Evolutionary conservation across 2,888 invertebrate species (phyloP).

Genomic region (Ectropis crepuscularia): DNA sequence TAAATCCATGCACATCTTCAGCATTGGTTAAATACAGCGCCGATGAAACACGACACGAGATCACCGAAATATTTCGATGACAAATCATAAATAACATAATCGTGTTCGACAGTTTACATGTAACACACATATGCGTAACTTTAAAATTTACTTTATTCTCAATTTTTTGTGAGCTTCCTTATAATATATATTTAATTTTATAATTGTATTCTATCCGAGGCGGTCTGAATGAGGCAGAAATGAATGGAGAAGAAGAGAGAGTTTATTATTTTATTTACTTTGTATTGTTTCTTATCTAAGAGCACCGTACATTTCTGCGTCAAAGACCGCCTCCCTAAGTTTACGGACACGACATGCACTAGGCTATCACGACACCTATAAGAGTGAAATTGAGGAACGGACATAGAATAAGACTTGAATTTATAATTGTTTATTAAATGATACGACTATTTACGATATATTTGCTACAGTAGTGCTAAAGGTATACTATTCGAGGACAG

Average conservation of each 20-base stretch:
- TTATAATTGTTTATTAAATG: conserved; percentile 66
- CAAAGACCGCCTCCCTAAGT: conserved; percentile 49
- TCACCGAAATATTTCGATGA: conserved; percentile 47
- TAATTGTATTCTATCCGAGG: conserved; percentile 53
- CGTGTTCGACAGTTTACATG: conserved; percentile 58
- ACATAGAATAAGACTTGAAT: conserved; percentile 78
- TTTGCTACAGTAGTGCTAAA: conserved; percentile 64
- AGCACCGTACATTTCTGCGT: conserved; percentile 34
- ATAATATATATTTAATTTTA: conserved; percentile 55
- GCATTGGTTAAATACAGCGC: conserved; percentile 30
- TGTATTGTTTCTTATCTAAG: conserved; percentile 5
- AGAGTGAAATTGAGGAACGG: conserved; percentile 83
- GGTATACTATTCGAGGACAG: conserved; percentile 50
- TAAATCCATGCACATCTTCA: conserved; percentile 16
- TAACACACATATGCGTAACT: conserved; percentile 66
- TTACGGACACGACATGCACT: conserved; percentile 81
- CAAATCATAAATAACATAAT: conserved; percentile 48
- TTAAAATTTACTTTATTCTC: conserved; percentile 55
- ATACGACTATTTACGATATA: conserved; percentile 62
- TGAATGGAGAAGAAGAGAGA: conserved; percentile 33
- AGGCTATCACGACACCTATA: conserved; percentile 83
- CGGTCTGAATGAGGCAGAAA: conserved; percentile 36
- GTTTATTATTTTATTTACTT: conserved; percentile 19
- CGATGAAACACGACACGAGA: conserved; percentile 30
- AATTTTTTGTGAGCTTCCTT: conserved; percentile 77